A percentile compares a stretch with the other conserved stretches of the same genome.
Conservation (phyloP, 2,888 invertebrate species). For the Athalia circularis region DNA sequence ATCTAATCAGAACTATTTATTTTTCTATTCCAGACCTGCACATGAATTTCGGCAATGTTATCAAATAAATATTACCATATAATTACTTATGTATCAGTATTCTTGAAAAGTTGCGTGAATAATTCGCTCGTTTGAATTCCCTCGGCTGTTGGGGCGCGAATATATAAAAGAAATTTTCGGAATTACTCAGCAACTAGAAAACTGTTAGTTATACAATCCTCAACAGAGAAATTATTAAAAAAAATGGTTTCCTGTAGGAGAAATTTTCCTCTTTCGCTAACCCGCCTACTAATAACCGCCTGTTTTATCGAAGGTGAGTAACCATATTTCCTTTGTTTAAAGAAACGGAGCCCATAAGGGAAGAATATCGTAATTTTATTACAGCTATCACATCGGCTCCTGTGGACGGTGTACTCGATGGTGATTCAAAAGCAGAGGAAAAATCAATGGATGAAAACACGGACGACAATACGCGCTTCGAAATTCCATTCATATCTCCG, state of each 20-base stretch:
- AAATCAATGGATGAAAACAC: not conserved
- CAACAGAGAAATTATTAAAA: too few species aligned
- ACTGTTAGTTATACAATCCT: not conserved
- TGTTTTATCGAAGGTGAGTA: slow-evolving; percentile 29
- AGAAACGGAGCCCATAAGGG: too few species aligned
- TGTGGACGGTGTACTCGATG: not conserved
- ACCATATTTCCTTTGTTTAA: not conserved
- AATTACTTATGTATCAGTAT: slow-evolving; percentile 33
- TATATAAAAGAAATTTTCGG: slow-evolving; percentile 3
- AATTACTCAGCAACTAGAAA: not conserved
- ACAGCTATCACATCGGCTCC: slow-evolving; percentile 10
- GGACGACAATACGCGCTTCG: too few species aligned
- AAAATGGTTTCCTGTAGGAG: too few species aligned
- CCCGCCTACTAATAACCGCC: not conserved
- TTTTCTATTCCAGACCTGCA: slow-evolving; percentile 13
- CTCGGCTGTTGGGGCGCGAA: not conserved
- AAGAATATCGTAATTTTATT: slow-evolving; percentile 1
- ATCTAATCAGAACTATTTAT: not conserved
- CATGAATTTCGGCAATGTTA: not conserved
- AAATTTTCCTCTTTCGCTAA: not conserved
- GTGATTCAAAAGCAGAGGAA: not conserved
- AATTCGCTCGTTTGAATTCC: not conserved
- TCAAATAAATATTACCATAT: slow-evolving; percentile 33
- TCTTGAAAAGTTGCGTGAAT: slow-evolving; percentile 12
- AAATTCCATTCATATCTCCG: not conserved